These are phyloP conservation scores for Chymomyza amoena DNA, from an alignment of 2,888 invertebrate genomes.

Conservation along the genomic window DNA sequence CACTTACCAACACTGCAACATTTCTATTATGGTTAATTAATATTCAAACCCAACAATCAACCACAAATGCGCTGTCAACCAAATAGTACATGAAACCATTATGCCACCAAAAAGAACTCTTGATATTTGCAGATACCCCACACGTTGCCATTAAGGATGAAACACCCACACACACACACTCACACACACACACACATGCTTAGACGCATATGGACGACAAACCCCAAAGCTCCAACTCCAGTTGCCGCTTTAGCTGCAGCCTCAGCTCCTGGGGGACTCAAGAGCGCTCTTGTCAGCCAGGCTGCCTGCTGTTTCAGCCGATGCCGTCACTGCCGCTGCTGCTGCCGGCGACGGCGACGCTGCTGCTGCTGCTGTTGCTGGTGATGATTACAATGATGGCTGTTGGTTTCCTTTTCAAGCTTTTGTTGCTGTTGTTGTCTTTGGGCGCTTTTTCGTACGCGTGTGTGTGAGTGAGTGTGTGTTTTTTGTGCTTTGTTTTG, in stretches of 20 bases:
- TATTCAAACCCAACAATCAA: conserved; percentile 50
- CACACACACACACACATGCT: conserved; percentile 1
- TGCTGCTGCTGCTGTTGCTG: conserved; percentile 42
- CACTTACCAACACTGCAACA: conserved; percentile 29
- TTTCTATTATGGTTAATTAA: conserved; percentile 68
- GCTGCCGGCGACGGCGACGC: conserved; percentile 8
- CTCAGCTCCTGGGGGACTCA: conserved; percentile 21
- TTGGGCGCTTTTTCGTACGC: neutral
- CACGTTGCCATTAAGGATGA: conserved; percentile 18
- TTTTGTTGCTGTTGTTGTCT: neutral
- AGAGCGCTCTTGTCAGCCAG: conserved; percentile 31
- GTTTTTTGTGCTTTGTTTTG: conserved; percentile 8
- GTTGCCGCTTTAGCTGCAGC: conserved; percentile 25
- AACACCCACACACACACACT: conserved; percentile 11
- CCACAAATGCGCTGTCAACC: conserved; percentile 42
- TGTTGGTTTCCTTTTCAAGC: conserved; percentile 53
- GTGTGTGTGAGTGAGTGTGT: neutral
- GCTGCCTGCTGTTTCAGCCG: conserved; percentile 23
- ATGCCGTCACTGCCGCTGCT: conserved; percentile 17
- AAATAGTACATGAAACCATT: conserved; percentile 10
- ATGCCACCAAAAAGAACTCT: neutral
- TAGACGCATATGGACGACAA: neutral
- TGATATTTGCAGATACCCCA: neutral
- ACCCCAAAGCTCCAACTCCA: conserved; percentile 20
- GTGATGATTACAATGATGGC: conserved; percentile 72